Evolutionary conservation across 2,888 invertebrate species (phyloP), one percentile per base, ranked within the genome.

Genomic region (Ethmia dodecea): DNA sequence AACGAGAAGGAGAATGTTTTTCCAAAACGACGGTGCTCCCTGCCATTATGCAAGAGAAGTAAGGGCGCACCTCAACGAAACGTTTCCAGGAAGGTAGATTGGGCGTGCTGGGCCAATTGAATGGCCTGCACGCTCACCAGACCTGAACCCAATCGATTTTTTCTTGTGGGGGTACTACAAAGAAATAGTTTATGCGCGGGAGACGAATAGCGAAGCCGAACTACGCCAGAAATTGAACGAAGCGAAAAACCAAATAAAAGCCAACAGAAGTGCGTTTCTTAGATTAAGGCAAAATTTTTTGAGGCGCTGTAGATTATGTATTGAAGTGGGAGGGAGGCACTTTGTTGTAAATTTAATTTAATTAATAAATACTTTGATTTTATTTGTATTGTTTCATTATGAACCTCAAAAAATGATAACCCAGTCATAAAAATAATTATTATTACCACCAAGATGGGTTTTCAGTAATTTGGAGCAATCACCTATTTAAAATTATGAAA

Each of bases 61-160:
- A 18, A 33, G 39, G 30, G 15, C 28, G 20, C 29, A 36, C 20
- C 10, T 40, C 9, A 42, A 40, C 20, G 29, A 26, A 22, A 35
- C 25, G 3, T 44, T 22, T 33, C 38, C 36, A 3, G 24, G 29
- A 18, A 44, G 42, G 28, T 47, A 40, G 41, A 50, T 59, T 33
- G 43, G 43, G n/a, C 38, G 40, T 12, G 30, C 29, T 12, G 45
- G 43, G 20, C 40, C 42, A 22, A 40, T 42, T 10, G 30, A 28
- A 25, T 47, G 43, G 42, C 42, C 43, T 31, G 34, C 42, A 14
- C 38, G 38, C n/a, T 43, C 41, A n/a, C 43, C 43, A n/a, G 46
- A 46, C 30, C 28, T 46, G 8, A 43, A 40, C 31, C 42, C 37
- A 14, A 28, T 41, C n/a, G 41, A 41, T 28, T 46, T 43, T 26